These are phyloP conservation scores for Atractosteus spatula DNA, from an alignment of 2,113 vertebrate species.

Conservation along the genomic window DNA sequence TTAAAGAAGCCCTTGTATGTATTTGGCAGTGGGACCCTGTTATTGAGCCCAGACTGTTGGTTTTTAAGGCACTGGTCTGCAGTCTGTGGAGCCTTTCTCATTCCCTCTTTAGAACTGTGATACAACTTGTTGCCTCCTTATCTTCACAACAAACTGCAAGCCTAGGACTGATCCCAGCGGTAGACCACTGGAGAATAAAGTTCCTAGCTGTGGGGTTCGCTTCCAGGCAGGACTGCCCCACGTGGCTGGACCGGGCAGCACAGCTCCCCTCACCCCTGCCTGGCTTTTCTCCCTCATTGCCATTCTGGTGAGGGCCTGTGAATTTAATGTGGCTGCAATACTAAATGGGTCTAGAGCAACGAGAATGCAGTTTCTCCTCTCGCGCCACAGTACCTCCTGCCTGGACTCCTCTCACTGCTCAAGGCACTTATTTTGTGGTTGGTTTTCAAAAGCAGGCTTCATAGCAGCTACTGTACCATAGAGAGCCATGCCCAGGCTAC, in stretches of 20 bases:
- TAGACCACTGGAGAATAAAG: neutral
- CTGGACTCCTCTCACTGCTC: neutral
- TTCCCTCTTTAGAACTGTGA: neutral
- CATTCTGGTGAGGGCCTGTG: neutral
- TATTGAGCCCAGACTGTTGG: too few relatives aligned
- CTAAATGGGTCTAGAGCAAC: neutral
- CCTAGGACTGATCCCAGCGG: neutral
- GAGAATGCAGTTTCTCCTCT: neutral
- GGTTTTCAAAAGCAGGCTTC: too few relatives aligned
- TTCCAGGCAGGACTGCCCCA: neutral
- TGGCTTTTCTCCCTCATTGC: neutral
- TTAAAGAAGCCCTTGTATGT: too few relatives aligned
- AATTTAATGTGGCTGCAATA: neutral
- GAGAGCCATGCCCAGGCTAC: too few relatives aligned
- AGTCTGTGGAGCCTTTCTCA: neutral
- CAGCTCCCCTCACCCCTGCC: neutral
- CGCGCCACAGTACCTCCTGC: neutral
- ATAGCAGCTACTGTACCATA: too few relatives aligned
- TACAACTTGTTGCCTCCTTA: neutral
- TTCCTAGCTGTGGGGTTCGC: neutral
- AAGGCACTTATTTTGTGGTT: neutral
- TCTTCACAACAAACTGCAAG: neutral
- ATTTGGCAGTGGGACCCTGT: too few relatives aligned
- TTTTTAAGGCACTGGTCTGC: neutral
- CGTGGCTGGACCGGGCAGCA: neutral